Percentiles rank a stretch among this genome's conserved stretches.
phyloP scores from a whole-genome alignment of 2,888 invertebrate species.

The Anorthoa munda region DNA sequence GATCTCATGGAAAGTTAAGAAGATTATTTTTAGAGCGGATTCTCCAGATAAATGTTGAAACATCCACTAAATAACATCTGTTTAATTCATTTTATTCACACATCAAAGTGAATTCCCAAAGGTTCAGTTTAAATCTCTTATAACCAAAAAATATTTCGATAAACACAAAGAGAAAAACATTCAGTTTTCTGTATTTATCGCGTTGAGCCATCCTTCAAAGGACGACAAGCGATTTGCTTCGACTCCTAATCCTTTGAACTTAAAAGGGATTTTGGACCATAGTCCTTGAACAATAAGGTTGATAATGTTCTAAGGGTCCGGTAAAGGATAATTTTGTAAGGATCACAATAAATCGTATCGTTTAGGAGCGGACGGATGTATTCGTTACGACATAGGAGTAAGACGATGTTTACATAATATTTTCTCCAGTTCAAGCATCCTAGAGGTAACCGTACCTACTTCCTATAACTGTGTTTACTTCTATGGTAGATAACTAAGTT shows the following conservation, averaged over 20 bases:
- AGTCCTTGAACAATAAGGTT: conserved; percentile 1
- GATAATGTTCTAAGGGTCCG: background rate
- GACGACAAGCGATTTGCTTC: conserved; percentile 43
- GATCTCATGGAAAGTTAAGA: background rate
- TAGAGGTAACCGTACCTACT: background rate
- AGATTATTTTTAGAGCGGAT: background rate
- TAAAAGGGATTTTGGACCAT: conserved; percentile 23
- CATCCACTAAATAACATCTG: conserved; percentile 1
- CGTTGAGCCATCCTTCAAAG: conserved; percentile 50
- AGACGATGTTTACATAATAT: conserved; percentile 77
- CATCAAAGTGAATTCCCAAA: conserved; percentile 14
- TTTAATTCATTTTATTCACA: conserved; percentile 1
- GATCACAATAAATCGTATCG: conserved; percentile 76
- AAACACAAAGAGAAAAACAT: conserved; percentile 46
- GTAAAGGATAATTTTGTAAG: conserved; percentile 61
- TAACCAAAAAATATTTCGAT: conserved; percentile 3
- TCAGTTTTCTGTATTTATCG: conserved; percentile 36
- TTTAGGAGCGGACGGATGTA: conserved; percentile 79
- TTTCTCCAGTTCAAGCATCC: conserved; percentile 69
- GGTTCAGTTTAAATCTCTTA: background rate
- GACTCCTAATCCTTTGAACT: conserved; percentile 25
- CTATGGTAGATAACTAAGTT: background rate
- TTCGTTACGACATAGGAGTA: conserved; percentile 74
- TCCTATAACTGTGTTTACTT: no score
- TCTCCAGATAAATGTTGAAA: background rate